Evolutionary conservation across 2,888 invertebrate species (phyloP), one percentile per base, ranked within the genome.

Genomic region (Spodoptera picta): DNA sequence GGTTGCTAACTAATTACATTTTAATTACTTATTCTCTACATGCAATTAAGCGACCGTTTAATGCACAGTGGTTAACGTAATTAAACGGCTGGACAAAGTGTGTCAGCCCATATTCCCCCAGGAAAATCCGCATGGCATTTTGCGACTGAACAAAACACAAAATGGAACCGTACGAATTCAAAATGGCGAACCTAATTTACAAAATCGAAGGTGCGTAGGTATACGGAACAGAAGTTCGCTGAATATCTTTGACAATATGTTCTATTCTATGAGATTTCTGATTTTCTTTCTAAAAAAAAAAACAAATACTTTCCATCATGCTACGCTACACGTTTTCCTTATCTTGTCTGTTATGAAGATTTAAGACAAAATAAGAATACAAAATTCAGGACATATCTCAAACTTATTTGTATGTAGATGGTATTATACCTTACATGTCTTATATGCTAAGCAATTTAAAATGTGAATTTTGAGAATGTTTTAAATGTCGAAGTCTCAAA

Each of bases 341-440:
- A 36, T 36, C 36, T 5, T 7, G 36, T 48, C 58, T 49, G 11
- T 23, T 23, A 57, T 63, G 65, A 61, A 27, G 49, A 65, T 69
- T 70, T n/a, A n/a, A n/a, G n/a, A 64, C 79, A 70, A 59, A 54
- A 56, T 47, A 56, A 47, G 70, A 70, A 79, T 77, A 79, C 65
- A 53, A 68, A 74, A 72, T 73, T 66, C 41, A 50, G 36, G 9
- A 47, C 42, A 51, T 59, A 24, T 59, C 27, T 42, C 41, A 44
- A 65, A 52, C 7, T n/a, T 61, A 41, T 60, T 41, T 51, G 19
- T 52, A 43, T 41, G 55, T 65, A 43, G 11, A 63, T 60, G 43
- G 36, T 58, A 45, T 51, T 44, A 47, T 24, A n/a, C 1, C 12
- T 65, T 44, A 11, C 46, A 65, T 60, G 23, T 60, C 57, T 41